Evolutionary conservation across 2,888 invertebrate species (phyloP).

Genomic region (Cephus rjabovi): DNA sequence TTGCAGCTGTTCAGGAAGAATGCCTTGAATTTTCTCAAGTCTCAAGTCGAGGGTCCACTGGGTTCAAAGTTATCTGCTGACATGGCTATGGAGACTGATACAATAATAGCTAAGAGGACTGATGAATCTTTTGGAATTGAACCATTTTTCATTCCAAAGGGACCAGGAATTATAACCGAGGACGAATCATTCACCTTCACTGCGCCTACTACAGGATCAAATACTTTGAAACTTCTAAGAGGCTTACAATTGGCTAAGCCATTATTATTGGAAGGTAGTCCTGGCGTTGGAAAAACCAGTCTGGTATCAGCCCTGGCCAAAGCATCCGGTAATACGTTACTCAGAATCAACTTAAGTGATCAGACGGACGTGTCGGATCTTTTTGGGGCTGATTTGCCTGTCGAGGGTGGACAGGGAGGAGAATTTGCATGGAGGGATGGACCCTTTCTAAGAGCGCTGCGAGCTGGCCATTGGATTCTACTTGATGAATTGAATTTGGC

Average conservation of each 20-base stretch:
- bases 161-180: conserved; percentile 48
- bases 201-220: conserved; percentile 83
- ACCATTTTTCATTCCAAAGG: conserved; percentile 80
- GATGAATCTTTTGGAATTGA: conserved; percentile 76
- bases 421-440: conserved; percentile 97
- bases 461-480: conserved; percentile 94
- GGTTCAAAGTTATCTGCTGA: conserved; percentile 23
- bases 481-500: conserved; percentile 98
- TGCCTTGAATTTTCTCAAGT: conserved; percentile 71
- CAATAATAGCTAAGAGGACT: conserved; percentile 63
- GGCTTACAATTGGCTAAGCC: conserved; percentile 93
- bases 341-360: conserved; percentile 97
- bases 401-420: conserved; percentile 86
- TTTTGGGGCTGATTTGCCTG: conserved; percentile 97
- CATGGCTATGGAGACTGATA: conserved; percentile 36
- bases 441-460: conserved; percentile 91
- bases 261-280: conserved; percentile 94
- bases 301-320: conserved; percentile 90
- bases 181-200: conserved; percentile 76
- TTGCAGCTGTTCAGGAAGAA: conserved; percentile 64
- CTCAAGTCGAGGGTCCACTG: conserved; percentile 66
- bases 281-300: conserved; percentile 98
- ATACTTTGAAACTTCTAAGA: conserved; percentile 86
- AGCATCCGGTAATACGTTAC: conserved; percentile 83
- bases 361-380: conserved; percentile 98